A percentile compares a stretch with the other conserved stretches of the same genome.
Evolutionary conservation across 2,113 vertebrate genomes (phyloP).

Genomic region (Poecilia latipinna): DNA sequence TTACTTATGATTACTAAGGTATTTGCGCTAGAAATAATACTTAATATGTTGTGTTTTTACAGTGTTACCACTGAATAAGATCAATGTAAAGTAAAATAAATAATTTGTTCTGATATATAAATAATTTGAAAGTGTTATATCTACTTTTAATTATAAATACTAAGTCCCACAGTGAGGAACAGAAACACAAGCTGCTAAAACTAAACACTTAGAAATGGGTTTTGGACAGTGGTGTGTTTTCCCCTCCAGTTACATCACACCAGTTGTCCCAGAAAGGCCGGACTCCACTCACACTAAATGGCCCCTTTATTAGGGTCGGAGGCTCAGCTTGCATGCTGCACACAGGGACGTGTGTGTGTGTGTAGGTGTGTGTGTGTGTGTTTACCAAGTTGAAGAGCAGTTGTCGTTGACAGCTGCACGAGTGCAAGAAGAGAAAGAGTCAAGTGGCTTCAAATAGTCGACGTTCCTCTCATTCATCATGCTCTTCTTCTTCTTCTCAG

Average conservation of each 20-base stretch:
- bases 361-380: slow-evolving; percentile 29
- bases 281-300: slow-evolving; percentile 76
- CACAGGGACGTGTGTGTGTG: slow-evolving; percentile 73
- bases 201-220: slow-evolving; percentile 56
- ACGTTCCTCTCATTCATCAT: slow-evolving; percentile 83
- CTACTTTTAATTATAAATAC: not conserved
- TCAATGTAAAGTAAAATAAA: too few relatives aligned
- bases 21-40: too few relatives aligned
- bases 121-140: not conserved
- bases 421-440: slow-evolving; percentile 76
- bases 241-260: slow-evolving; percentile 49
- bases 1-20: too few relatives aligned
- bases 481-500: slow-evolving; percentile 8
- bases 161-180: not conserved
- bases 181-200: slow-evolving; percentile 63
- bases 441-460: slow-evolving; percentile 86
- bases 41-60: too few relatives aligned
- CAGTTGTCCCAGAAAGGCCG: slow-evolving; percentile 69
- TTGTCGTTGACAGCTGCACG: slow-evolving; percentile 93
- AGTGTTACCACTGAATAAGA: too few relatives aligned
- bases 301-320: slow-evolving; percentile 83
- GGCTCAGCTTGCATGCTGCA: slow-evolving; percentile 75
- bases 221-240: slow-evolving; percentile 57
- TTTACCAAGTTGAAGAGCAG: slow-evolving; percentile 86
- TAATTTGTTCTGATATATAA: too few relatives aligned